A percentile compares a stretch with the other conserved stretches of the same genome.
phyloP scores from a whole-genome alignment of 37 sponge, comb jelly and placozoan genomes.

The Axinella damicornis region DNA sequence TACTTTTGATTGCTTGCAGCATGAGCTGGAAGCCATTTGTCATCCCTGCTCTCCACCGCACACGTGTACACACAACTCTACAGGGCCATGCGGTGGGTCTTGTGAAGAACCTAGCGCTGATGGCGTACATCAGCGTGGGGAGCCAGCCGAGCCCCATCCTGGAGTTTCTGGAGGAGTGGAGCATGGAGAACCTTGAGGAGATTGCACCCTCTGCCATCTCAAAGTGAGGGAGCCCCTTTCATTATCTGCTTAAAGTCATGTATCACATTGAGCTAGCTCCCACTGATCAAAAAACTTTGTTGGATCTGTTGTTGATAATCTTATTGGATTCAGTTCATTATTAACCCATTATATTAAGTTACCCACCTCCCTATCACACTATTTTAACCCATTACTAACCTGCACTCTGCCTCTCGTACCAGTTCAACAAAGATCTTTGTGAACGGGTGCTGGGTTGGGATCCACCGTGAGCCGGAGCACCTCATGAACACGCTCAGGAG shows the following conservation, averaged over 20 bases:
- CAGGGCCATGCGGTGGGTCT: constrained; percentile 99
- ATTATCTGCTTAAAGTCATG: too few relatives aligned
- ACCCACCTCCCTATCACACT: too few relatives aligned
- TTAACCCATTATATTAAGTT: too few relatives aligned
- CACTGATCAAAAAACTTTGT: too few relatives aligned
- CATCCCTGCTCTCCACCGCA: neutral
- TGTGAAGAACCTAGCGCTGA: constrained; percentile 99
- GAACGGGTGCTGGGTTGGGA: constrained; percentile 99
- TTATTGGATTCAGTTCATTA: too few relatives aligned
- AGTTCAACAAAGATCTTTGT: constrained; percentile 99
- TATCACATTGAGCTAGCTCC: too few relatives aligned
- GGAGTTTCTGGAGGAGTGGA: constrained; percentile 99
- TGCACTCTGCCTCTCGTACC: neutral
- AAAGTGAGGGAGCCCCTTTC: constrained; percentile 52
- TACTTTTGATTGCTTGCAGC: too few relatives aligned
- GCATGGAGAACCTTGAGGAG: constrained; percentile 99
- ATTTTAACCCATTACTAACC: too few relatives aligned
- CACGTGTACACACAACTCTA: neutral
- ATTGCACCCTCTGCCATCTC: constrained; percentile 96
- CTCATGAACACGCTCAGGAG: constrained; percentile 97
- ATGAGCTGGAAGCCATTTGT: constrained; percentile 5
- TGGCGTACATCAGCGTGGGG: constrained; percentile 99
- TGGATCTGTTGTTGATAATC: too few relatives aligned
- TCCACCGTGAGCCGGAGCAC: constrained; percentile 96
- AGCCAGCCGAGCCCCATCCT: constrained; percentile 98